phyloP scores from a whole-genome alignment of 1,140 invertebrate genomes.

The Wasmannia auropunctata region DNA sequence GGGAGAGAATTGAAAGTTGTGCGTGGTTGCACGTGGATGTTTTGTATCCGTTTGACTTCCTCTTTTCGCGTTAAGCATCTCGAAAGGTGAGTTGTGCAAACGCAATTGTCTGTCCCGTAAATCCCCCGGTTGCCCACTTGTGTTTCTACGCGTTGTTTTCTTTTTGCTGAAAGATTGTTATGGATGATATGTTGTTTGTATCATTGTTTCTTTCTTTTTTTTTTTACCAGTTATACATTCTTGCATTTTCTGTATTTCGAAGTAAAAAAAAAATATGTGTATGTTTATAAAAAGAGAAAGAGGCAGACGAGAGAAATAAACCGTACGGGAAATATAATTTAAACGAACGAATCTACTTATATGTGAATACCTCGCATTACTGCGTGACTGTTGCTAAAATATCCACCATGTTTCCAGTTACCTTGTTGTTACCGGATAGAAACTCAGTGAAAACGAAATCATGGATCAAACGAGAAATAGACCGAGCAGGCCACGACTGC shows the following conservation, averaged over 20 bases:
- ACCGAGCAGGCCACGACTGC: slow-evolving; percentile 83
- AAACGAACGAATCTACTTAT: background rate
- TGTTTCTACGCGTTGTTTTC: background rate
- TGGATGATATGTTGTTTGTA: background rate
- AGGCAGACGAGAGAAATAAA: too few relatives aligned
- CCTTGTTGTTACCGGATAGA: background rate
- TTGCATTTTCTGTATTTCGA: background rate
- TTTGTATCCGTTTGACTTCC: slow-evolving; percentile 1
- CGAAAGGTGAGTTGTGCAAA: slow-evolving; percentile 13
- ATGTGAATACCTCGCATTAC: background rate
- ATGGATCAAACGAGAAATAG: slow-evolving; percentile 83
- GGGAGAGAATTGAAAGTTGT: background rate
- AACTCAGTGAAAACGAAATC: background rate
- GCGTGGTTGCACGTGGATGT: background rate
- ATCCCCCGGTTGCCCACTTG: background rate
- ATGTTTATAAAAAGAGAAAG: background rate
- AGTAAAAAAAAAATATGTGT: background rate
- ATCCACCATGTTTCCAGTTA: background rate
- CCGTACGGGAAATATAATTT: background rate
- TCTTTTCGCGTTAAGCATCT: background rate
- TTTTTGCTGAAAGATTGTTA: background rate
- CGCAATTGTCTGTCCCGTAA: background rate
- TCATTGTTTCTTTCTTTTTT: background rate
- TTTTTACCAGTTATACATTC: background rate
- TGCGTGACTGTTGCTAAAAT: background rate